Percentiles rank a stretch among this genome's conserved stretches.
Conservation (phyloP, 2,888 invertebrate species). For the Agonopterix subpropinquella region DNA sequence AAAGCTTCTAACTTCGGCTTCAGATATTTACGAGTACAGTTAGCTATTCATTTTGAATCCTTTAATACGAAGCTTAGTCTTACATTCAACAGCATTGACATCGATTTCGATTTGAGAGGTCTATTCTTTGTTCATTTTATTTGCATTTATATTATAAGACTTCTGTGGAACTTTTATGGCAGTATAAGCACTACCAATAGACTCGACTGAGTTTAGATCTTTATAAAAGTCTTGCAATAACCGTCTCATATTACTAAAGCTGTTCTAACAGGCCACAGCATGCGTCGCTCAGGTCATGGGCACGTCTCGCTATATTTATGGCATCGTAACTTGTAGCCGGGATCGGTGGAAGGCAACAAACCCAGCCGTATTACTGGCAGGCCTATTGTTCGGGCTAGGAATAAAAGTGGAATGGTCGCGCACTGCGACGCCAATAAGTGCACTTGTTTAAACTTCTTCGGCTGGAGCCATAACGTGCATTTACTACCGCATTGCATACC, state of each 20-base stretch:
- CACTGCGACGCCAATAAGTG: constrained; percentile 35
- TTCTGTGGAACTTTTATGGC: too few species aligned
- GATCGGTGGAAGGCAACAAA: constrained; percentile 56
- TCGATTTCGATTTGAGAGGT: too few species aligned
- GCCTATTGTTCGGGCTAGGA: constrained; percentile 64
- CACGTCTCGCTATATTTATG: constrained; percentile 67
- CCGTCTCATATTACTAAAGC: constrained; percentile 5
- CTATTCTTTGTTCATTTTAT: too few species aligned
- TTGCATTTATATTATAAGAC: too few species aligned
- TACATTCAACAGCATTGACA: neutral
- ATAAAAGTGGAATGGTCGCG: constrained; percentile 54
- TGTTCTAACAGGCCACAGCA: neutral
- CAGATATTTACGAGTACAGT: constrained; percentile 27
- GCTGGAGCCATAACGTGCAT: constrained; percentile 34
- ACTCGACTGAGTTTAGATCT: constrained; percentile 2
- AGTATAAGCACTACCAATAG: neutral
- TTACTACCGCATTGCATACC: constrained; percentile 48
- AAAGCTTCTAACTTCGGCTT: constrained; percentile 45
- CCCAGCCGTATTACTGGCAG: constrained; percentile 45
- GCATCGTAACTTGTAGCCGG: constrained; percentile 65
- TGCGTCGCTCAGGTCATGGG: constrained; percentile 49
- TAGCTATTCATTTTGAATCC: constrained; percentile 29
- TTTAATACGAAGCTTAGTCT: constrained; percentile 16
- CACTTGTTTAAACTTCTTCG: constrained; percentile 52
- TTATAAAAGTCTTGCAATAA: neutral